Base-by-base conservation (phyloP, 2,888 invertebrate genomes). In the Prosopocoilus inquinatus region DNA sequence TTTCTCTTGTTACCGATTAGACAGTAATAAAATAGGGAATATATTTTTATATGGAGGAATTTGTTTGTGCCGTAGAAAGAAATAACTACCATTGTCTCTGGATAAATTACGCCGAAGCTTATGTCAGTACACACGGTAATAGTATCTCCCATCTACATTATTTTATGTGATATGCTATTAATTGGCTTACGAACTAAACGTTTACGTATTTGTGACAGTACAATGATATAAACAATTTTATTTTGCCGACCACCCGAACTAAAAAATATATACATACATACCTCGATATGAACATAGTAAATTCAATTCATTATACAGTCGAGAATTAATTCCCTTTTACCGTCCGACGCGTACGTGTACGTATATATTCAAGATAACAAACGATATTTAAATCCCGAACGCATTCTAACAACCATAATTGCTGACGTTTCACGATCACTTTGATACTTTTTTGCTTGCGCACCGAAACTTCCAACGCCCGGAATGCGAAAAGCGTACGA, bases 101-200 rank as follows among this genome's bases (percentile, higher is more conserved):
- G 35, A 52, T 52, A 52, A 52, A 52, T 36, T 46, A 45, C 46
- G 32, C 52, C 45, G 46, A 46, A 12, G 38, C 38, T 38, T 38
- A 38, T 38, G 12, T 38, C 11, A 11, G 11, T 12, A 12, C 12
- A 38, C 38, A 38, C 15, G 13, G 59, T 61, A 61, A 64, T 65
- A 59, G 60, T 70, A 70, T 70, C 70, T 67, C 47, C 63, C 55
- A 70, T 70, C 71, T 70, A 70, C 70, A 70, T 71, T 70, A 68
- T 67, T 66, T 67, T 67, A 65, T 70, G 68, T 68, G 70, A 70
- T 70, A 64, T 66, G 67, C 69, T 69, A 70, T 71, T 71, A 71
- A 71, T 71, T 70, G 69, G 69, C 69, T 62, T 66, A 58, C 66
- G 41, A 48, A 53, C 32, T 61, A 66, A 60, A 55, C 52, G 54